phyloP scores from a whole-genome alignment of 2,113 vertebrate genomes.

The Sitta europaea region DNA sequence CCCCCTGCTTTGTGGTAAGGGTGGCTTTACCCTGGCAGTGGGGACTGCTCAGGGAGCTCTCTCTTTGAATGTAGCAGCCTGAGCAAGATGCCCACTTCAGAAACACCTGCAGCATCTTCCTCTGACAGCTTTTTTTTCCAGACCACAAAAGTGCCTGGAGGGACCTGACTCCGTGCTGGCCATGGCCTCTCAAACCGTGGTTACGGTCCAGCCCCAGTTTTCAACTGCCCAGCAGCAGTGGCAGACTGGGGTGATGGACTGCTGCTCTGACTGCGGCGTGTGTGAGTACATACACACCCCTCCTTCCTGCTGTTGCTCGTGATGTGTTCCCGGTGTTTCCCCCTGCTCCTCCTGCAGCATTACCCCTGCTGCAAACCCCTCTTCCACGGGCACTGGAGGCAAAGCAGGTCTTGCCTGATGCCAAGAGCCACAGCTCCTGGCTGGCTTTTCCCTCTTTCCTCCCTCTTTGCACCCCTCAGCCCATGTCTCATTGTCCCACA shows the following conservation, averaged over 20 bases:
- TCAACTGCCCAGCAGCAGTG: accelerated
- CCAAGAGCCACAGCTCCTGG: accelerated
- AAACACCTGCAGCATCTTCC: neutral
- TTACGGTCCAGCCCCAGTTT: neutral
- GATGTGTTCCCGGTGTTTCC: neutral
- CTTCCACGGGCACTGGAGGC: neutral
- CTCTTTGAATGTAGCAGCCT: neutral
- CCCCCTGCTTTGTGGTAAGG: accelerated
- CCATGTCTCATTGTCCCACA: neutral
- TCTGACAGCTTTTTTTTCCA: neutral
- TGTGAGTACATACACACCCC: neutral
- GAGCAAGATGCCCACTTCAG: neutral
- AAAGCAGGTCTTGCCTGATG: neutral
- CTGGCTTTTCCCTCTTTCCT: neutral
- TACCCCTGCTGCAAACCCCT: neutral
- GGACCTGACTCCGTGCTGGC: accelerated
- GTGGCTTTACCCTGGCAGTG: neutral
- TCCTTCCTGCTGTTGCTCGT: accelerated
- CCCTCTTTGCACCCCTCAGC: neutral
- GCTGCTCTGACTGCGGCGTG: neutral
- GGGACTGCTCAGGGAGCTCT: neutral
- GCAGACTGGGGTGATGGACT: neutral
- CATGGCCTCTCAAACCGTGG: neutral
- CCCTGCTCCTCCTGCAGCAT: neutral
- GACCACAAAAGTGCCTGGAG: neutral